Evolutionary conservation across 2,797 vertebrate species (phyloP), one percentile per base, ranked within the genome.

Genomic region (Eidolon dupreanum): DNA sequence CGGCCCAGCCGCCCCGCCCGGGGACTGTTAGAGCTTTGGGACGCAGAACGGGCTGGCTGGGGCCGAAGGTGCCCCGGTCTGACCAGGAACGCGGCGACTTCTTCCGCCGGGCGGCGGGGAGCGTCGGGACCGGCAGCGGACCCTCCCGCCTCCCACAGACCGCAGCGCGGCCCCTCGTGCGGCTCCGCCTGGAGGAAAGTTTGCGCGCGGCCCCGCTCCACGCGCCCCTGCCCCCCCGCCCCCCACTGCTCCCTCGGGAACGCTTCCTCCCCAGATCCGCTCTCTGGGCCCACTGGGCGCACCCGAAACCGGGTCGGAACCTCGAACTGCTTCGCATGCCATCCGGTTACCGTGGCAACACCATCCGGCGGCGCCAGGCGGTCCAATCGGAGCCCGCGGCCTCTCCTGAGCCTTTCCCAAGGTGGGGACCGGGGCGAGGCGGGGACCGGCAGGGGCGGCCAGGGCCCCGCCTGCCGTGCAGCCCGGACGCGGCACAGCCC

Each of bases 321-420:
- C 97, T 93, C 95, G 31, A 95, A 94, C 94, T 46, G 95, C 95
- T 95, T 77, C 74, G 92, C 95, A 75, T 82, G 81, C 97, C 95
- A 95, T 90, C 97, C 79, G 71, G 98, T 98, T 98, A 96, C 97
- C 97, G 95, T 98, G 98, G 98, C 95, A 98, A 98, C 98, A 92
- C 95, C 95, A 96, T 88, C 95, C 93, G 94, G 93, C 95, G 83
- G 96, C 94, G 94, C 92, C 88, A 28, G 55, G 93, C 97, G 51
- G 93, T 95, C 97, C 95, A 97, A 98, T 98, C 95, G 78, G 92
- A 97, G 95, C 96, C 94, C 73, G 93, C 78, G 92, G 95, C 96
- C 91, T 97, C 94, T 93, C 92, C 36, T 7, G 73, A 93, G 97
- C 96, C 85, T 63, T 84, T 88, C 88, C 91, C 85, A 49, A 97